Evolutionary conservation across 2,888 invertebrate species (phyloP).

Genomic region (Sphinx pinastri): DNA sequence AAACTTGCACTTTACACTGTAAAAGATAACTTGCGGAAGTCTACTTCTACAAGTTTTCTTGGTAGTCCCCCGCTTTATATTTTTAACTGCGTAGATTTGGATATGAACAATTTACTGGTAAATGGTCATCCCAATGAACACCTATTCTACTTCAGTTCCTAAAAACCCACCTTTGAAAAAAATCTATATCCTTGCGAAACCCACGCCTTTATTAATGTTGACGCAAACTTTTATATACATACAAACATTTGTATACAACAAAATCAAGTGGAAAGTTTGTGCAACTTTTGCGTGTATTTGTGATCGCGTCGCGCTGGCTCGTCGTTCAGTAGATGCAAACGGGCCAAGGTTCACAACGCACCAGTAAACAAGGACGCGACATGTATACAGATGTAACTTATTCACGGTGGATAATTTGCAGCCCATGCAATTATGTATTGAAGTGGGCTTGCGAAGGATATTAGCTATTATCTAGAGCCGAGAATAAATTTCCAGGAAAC

Average conservation of each 20-base stretch:
- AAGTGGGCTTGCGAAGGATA: not conserved
- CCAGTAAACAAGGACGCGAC: conserved; percentile 16
- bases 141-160: too few relatives aligned
- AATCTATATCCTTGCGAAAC: too few relatives aligned
- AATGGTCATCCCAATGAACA: too few relatives aligned
- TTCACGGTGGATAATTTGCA: conserved; percentile 6
- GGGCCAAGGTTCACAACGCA: conserved; percentile 13
- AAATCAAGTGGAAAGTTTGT: conserved; percentile 5
- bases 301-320: not conserved
- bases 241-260: not conserved
- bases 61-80: too few relatives aligned
- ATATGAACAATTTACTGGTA: too few relatives aligned
- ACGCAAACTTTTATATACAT: not conserved
- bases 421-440: not conserved
- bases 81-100: too few relatives aligned
- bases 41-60: too few relatives aligned
- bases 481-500: too few relatives aligned
- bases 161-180: too few relatives aligned
- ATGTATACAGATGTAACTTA: not conserved
- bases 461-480: not conserved
- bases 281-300: conserved; percentile 7
- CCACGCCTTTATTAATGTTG: too few relatives aligned
- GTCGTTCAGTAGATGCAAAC: conserved; percentile 10
- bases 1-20: too few relatives aligned
- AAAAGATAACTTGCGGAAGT: too few relatives aligned